Base-by-base conservation (phyloP, 2,797 vertebrate genomes). In the Lycodopsis pacificus region DNA sequence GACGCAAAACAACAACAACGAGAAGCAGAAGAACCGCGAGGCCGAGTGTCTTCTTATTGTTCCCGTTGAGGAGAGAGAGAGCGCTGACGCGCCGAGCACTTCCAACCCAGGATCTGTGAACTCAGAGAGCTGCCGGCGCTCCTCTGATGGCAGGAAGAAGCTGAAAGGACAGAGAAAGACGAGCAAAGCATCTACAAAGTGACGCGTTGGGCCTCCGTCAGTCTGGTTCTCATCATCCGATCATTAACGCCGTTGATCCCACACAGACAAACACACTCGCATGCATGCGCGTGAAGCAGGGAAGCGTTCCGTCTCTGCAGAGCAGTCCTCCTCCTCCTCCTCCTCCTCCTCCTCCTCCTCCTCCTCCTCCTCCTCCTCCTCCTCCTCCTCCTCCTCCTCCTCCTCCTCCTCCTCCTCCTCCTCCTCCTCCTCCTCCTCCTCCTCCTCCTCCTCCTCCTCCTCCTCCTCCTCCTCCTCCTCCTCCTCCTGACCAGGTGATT, bases 401-500 rank as follows among this genome's bases (percentile, higher is more conserved):
- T 19, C 30, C n/a, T 83, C 89, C 85, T 65, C 8, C 0, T 83
- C 87, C 87, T 78, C 81, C 54, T 13, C 22, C 73, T 70, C 4
- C 48, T 19, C 30, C n/a, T 83, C 89, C 85, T 65, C 8, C 0
- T 83, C 87, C 87, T 78, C 81, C 54, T 13, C 22, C 73, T 70
- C 4, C 48, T 19, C 30, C n/a, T 83, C 89, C 85, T 65, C 8
- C 0, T 83, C 87, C 87, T 78, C 81, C 54, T 13, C 22, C 73
- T 70, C 4, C 48, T 19, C 30, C n/a, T 83, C 89, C 85, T 65
- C 8, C 0, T 83, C 87, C 87, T 78, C 81, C 54, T 13, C 22
- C 73, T 70, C 4, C 48, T 19, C 30, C n/a, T n/a, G n/a, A n/a
- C n/a, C 89, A 85, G 84, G 87, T 91, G 85, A 93, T 92, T 91